Evolutionary conservation across 2,888 invertebrate genomes (phyloP), one percentile per base, ranked within the genome.

Genomic region (Laspeyria flexula): DNA sequence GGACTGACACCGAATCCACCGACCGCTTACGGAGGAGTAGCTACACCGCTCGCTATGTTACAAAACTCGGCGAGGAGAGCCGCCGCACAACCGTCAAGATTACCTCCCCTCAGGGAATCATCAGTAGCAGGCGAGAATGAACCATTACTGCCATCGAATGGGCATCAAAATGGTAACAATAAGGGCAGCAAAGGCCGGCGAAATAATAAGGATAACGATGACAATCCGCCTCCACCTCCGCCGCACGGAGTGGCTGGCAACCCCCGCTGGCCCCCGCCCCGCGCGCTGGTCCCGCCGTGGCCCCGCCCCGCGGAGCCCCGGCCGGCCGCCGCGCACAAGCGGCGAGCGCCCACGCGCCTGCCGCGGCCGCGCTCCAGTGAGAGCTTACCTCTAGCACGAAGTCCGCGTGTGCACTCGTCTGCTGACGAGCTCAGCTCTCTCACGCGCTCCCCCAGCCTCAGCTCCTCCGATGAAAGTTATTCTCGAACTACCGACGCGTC

Each of bases 381-480:
- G 71, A 95, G 95, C 66, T 78, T 95, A 9, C 93, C 93, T 0
- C 92, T 95, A 13, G 92, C 93, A 2, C 82, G 92, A 35, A 92
- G 93, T 57, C 94, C 94, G 12, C 86, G 95, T 30, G 95, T 95
- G 1, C 95, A 96, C 76, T 96, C 96, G 4, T 97, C 96, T 1
- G 96, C 96, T 0, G 96, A 97, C 77, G 97, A 97, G 82, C 94
- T 96, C 18, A 96, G 96, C 73, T 96, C 96, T 0, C 89, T 96
- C 7, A 96, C 96, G 43, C 95, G 96, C 69, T 96, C 96, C 5
- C 96, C 96, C 0, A 96, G 96, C 76, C 95, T 96, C 59, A 96
- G 96, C 81, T 96, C 96, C 45, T 97, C 96, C 0, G 96, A 97
- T 76, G 97, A 97, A 84, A 96, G 96, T 83, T 96, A 96, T 77